phyloP scores from a whole-genome alignment of 2,888 invertebrate genomes.

The Calephelis perditalis region DNA sequence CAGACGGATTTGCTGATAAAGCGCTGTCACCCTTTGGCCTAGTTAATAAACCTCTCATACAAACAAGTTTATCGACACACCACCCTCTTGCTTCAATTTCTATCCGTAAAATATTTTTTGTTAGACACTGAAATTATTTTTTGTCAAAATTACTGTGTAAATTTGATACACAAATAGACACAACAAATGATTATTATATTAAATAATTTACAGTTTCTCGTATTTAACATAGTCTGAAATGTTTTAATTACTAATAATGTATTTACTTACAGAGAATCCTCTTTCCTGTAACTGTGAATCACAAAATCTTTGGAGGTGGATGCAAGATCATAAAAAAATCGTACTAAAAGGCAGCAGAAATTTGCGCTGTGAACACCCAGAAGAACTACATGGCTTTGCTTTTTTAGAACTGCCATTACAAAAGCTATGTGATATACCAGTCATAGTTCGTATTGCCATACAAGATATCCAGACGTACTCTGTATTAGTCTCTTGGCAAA shows the following conservation, averaged over 20 bases:
- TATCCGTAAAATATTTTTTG: no score
- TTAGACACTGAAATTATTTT: no score
- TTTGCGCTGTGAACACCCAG: conserved; percentile 90
- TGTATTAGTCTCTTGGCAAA: conserved; percentile 93
- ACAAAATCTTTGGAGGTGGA: conserved; percentile 95
- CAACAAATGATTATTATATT: no score
- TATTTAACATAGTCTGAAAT: no score
- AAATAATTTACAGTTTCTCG: no score
- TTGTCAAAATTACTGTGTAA: no score
- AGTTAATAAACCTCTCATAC: no score
- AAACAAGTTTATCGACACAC: no score
- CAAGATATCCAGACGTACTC: conserved; percentile 93
- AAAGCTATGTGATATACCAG: conserved; percentile 90
- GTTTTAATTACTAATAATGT: background rate
- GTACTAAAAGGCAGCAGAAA: conserved; percentile 78
- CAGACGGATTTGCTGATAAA: no score
- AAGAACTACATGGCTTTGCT: conserved; percentile 85
- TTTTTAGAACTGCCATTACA: conserved; percentile 89
- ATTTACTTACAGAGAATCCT: conserved; percentile 85
- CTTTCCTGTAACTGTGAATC: conserved; percentile 93
- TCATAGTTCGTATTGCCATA: conserved; percentile 89
- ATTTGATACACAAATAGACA: no score
- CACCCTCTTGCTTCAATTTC: no score
- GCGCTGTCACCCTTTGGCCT: no score
- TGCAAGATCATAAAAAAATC: conserved; percentile 91